Evolutionary conservation across 2,797 vertebrate genomes (phyloP).

Genomic region (Tangara arthus): DNA sequence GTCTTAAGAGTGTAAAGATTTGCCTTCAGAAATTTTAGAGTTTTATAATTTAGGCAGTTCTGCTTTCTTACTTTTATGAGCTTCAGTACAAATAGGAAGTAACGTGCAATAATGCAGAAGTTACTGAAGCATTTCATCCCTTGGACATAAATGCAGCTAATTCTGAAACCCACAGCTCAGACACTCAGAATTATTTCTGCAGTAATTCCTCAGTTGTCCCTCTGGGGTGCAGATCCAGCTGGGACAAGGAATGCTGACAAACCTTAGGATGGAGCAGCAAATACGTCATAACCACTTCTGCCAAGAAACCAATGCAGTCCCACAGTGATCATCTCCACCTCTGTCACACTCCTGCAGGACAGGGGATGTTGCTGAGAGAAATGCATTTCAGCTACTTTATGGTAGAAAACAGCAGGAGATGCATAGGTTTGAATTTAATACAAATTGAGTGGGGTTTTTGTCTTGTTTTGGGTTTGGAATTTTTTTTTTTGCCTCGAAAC

Average conservation of each 20-base stretch:
- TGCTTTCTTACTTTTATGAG: background rate
- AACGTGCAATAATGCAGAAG: background rate
- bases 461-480: background rate
- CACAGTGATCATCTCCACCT: background rate
- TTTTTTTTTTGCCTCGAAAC: background rate
- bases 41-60: background rate
- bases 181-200: background rate
- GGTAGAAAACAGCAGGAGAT: background rate
- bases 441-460: rapidly evolving
- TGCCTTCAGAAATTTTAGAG: background rate
- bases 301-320: background rate
- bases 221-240: background rate
- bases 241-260: background rate
- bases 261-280: background rate
- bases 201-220: background rate
- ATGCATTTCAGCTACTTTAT: background rate
- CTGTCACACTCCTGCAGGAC: background rate
- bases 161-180: background rate
- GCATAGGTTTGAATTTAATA: background rate
- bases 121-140: background rate
- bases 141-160: background rate
- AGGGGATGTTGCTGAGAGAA: background rate
- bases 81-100: background rate
- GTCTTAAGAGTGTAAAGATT: background rate
- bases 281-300: background rate